These are phyloP conservation scores for Brienomyrus longianalis DNA, from an alignment of 2,113 vertebrate species.

Conservation along the genomic window DNA sequence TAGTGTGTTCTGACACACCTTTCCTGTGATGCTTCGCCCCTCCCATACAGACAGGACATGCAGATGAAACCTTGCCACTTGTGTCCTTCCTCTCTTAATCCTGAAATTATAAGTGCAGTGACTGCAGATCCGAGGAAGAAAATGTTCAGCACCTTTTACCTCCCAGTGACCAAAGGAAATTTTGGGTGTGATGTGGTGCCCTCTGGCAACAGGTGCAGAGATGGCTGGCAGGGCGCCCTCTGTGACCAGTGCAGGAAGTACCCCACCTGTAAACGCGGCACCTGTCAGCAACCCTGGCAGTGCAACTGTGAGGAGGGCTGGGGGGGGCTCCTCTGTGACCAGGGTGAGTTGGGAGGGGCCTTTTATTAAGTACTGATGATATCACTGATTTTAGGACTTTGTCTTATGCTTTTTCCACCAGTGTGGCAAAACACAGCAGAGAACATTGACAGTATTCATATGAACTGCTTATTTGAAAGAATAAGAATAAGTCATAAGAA, in stretches of 20 bases:
- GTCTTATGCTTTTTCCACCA: background rate
- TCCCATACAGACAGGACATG: background rate
- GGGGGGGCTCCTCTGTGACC: conserved; percentile 78
- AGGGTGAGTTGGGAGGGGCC: conserved; percentile 59
- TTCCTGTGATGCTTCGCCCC: background rate
- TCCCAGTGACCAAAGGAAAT: background rate
- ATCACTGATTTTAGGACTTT: background rate
- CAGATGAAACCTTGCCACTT: background rate
- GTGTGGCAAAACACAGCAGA: conserved; percentile 6
- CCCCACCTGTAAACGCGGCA: conserved; percentile 73
- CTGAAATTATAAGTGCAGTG: background rate
- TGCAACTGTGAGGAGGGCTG: conserved; percentile 76
- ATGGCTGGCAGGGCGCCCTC: conserved; percentile 79
- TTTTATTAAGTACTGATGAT: background rate
- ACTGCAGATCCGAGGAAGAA: background rate
- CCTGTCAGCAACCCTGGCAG: conserved; percentile 73
- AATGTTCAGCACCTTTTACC: background rate
- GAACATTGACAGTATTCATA: background rate
- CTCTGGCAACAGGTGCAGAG: conserved; percentile 62
- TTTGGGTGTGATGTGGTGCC: conserved; percentile 14
- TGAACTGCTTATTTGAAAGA: background rate
- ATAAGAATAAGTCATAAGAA: no score
- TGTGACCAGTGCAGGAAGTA: conserved; percentile 72
- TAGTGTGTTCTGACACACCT: background rate
- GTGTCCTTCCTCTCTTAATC: background rate